Base-by-base conservation (phyloP, 2,888 invertebrate species). In the Nomada goodeniana region DNA sequence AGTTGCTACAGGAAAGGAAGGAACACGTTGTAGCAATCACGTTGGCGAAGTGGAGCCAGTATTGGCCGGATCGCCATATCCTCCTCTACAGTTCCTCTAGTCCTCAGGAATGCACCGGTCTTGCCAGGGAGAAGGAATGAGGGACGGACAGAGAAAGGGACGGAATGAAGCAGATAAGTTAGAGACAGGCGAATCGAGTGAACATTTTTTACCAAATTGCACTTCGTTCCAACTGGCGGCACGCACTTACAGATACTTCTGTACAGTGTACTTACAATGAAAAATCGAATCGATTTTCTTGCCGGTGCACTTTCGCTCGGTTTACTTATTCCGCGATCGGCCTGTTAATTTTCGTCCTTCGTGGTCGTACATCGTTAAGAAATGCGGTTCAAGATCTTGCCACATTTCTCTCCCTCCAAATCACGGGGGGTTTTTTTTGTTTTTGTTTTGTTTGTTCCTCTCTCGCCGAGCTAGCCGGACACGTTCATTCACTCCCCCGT, bases 251-350 rank as follows among this genome's bases (percentile, higher is more conserved):
- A 52, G 55, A 67, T 76, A 70, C 82, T 82, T 82, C 61, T 26
- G 15, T 15, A 15, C 3, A 67, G 70, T 67, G 74, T 59, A 74
- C 2, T 53, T 72, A 79, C 70, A 50, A 68, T 63, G 61, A 87
- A 84, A 88, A 86, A 78, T 82, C 77, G 67, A 60, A 61, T 68
- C 61, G 67, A 83, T 87, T 88, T 88, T 88, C 88, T 85, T 87
- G 64, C 42, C 60, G 53, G 15, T 55, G 36, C 67, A 42, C 61
- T 63, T 63, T 63, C 52, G 53, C 72, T 20, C 63, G 53, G 44
- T 36, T 53, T 36, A 60, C 20, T 68, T 55, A 59, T 57, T 9
- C 61, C 61, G 50, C 59, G 47, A 23, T 2, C 44, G 50, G 44
- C 71, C 53, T n/a, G 47, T 59, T 67, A 73, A 88, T 86, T 86